Evolutionary conservation across 2,888 invertebrate species (phyloP).

Genomic region (Lithophane leautieri): DNA sequence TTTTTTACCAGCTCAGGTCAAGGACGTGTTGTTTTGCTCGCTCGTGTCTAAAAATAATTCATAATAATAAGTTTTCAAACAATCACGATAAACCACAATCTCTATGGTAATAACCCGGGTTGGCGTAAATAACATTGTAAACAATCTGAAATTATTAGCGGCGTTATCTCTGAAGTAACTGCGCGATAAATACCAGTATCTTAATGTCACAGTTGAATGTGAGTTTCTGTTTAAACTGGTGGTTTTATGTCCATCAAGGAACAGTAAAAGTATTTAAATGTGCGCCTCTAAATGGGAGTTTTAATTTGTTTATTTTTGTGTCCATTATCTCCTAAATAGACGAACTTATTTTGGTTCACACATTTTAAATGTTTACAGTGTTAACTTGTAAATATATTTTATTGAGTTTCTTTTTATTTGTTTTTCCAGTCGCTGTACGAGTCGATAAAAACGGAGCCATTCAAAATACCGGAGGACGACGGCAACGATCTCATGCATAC

Average conservation of each 20-base stretch:
- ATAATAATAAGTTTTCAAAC: constrained; percentile 50
- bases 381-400: constrained; percentile 34
- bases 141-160: constrained; percentile 60
- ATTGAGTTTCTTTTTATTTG: constrained; percentile 49
- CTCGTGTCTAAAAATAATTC: constrained; percentile 39
- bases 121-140: constrained; percentile 64
- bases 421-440: constrained; percentile 96
- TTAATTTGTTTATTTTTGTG: constrained; percentile 51
- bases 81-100: constrained; percentile 44
- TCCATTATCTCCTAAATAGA: constrained; percentile 48
- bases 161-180: constrained; percentile 60
- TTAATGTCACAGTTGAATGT: constrained; percentile 65
- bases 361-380: constrained; percentile 35
- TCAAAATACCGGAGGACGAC: constrained; percentile 99
- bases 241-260: constrained; percentile 45
- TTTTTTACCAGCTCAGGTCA: constrained; percentile 45
- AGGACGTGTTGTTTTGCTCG: constrained; percentile 40
- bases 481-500: constrained; percentile 99
- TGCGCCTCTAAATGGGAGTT: constrained; percentile 46
- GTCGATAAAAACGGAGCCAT: constrained; percentile 99
- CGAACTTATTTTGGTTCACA: constrained; percentile 50
- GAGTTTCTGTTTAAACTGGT: constrained; percentile 61
- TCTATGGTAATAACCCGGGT: constrained; percentile 44
- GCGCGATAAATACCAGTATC: constrained; percentile 59
- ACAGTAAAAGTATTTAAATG: constrained; percentile 56